These are phyloP conservation scores for Muntiacus muntjak DNA, from an alignment of 2,113 vertebrate species.

Conservation along the genomic window DNA sequence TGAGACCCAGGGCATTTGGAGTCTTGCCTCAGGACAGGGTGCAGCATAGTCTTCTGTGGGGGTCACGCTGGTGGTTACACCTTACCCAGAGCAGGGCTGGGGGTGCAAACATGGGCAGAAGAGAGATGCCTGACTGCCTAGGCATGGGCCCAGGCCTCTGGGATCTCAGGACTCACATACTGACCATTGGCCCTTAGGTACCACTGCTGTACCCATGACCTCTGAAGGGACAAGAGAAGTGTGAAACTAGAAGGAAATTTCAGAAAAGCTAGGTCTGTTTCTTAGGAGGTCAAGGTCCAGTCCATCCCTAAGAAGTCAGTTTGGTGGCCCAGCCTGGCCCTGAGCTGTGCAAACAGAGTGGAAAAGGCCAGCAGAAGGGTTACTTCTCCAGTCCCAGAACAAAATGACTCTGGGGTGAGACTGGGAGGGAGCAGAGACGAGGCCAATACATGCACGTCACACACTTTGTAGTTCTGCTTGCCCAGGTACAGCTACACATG, in stretches of 20 bases:
- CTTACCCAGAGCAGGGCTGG: neutral
- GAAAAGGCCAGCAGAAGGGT: neutral
- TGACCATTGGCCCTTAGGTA: neutral
- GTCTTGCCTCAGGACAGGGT: neutral
- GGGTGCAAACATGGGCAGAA: neutral
- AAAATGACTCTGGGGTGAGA: neutral
- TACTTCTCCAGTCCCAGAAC: neutral
- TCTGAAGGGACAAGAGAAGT: neutral
- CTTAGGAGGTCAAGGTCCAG: neutral
- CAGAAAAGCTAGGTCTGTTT: neutral
- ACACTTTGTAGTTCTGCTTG: neutral
- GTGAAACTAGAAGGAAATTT: neutral
- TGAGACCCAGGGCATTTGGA: neutral
- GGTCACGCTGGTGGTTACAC: neutral
- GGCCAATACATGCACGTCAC: neutral
- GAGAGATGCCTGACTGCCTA: neutral
- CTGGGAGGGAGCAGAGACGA: neutral
- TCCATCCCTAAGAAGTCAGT: neutral
- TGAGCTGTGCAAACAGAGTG: neutral
- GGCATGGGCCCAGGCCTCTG: neutral
- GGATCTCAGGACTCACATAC: neutral
- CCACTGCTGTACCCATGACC: neutral
- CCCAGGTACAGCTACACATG: neutral
- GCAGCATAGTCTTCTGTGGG: neutral
- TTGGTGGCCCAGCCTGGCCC: neutral